Evolutionary conservation across 2,888 invertebrate genomes (phyloP), one percentile per base, ranked within the genome.

Genomic region (Physocephala rufipes): DNA sequence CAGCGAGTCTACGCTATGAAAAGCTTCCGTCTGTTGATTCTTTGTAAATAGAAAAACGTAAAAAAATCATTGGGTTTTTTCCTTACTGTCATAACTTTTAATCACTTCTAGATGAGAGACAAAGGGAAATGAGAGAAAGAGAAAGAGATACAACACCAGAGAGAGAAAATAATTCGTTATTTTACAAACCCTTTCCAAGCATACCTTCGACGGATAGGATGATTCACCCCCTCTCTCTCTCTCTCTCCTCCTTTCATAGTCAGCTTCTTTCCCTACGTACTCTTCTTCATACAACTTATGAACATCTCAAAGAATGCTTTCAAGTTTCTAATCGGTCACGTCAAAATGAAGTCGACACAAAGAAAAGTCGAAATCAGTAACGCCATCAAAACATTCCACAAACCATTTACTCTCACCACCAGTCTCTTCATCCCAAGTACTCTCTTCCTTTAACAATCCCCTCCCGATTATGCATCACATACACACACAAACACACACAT

Each of bases 1-100:
- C 9, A 7, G 36, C 9, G n/a, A 4, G 36, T 36, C 36, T 36
- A 36, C 9, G 5, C 5, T 36, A 36, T 36, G 36, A 36, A 9
- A 36, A 36, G 36, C 36, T 36, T 7, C 36, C 9, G 9, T 9
- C 36, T 36, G 36, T n/a, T n/a, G 19, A 24, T 26, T 16, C 51
- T 43, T 45, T 59, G 58, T 43, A 47, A 9, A 47, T 47, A n/a
- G n/a, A n/a, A n/a, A n/a, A n/a, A n/a, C 36, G 9, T 36, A 36
- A 36, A 4, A 9, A 36, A 4, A 36, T 36, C 9, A 36, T 36
- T 58, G 12, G 62, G 51, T 68, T 61, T 51, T 62, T 61, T 61
- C 62, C 47, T 36, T 62, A 62, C 51, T 51, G 62, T 28, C 68
- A 62, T 68, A 68, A 68, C 62, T 68, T 68, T 24, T 68, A 68